Conservation (phyloP, 2,797 vertebrate species). For the Taeniopygia guttata region DNA sequence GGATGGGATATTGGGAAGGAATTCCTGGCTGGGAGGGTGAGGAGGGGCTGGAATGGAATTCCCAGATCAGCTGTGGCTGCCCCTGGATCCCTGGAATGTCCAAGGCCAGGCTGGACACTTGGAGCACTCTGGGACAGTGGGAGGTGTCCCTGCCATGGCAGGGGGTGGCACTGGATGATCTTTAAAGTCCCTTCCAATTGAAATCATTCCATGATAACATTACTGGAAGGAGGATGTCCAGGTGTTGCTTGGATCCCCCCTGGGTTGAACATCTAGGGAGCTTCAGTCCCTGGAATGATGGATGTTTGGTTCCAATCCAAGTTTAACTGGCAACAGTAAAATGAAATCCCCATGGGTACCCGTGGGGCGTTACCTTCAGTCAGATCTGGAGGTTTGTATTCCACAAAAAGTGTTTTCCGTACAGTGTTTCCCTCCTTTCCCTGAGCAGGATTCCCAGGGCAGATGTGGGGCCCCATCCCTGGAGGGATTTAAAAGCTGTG, state of each 20-base stretch:
- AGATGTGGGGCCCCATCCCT: accelerated
- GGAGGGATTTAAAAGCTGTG: not conserved
- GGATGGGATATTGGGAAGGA: not conserved
- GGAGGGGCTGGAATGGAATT: not conserved
- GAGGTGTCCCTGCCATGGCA: not conserved
- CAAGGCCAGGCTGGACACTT: not conserved
- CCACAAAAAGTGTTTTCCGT: not conserved
- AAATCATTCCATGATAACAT: not conserved
- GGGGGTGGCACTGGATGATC: accelerated
- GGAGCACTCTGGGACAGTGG: not conserved
- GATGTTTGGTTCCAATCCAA: not conserved
- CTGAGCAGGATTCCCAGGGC: not conserved
- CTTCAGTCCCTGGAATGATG: not conserved
- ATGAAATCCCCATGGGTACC: not conserved
- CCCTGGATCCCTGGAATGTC: not conserved
- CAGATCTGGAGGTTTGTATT: accelerated
- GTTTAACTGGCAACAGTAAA: accelerated
- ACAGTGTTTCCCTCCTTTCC: not conserved
- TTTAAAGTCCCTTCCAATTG: accelerated
- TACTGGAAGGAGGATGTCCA: not conserved
- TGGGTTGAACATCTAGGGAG: not conserved
- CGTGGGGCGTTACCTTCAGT: accelerated
- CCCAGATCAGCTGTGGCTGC: not conserved
- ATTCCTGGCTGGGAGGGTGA: not conserved
- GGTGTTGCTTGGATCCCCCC: not conserved